A percentile compares a stretch with the other conserved stretches of the same genome.
Conservation (phyloP, 1,140 invertebrate genomes). For the Lycorma delicatula region DNA sequence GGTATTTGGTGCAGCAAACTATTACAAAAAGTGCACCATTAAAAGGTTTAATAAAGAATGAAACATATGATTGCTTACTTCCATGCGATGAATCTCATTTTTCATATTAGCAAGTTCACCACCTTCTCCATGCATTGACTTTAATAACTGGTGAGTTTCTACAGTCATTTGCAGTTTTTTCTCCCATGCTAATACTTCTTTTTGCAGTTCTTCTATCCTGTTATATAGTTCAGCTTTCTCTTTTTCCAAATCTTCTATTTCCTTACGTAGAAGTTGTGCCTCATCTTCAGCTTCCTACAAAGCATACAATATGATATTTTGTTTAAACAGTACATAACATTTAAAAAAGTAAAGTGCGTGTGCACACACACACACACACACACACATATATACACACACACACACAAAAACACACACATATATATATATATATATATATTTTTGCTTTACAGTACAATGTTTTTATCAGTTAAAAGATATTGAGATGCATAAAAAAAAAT, state of each 20-base stretch:
- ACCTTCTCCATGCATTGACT: conserved; percentile 50
- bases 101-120: conserved; percentile 66
- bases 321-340: no score
- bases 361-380: no score
- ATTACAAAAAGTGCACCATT: neutral
- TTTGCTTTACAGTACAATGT: no score
- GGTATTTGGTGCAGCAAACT: neutral
- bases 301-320: neutral
- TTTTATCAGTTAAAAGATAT: no score
- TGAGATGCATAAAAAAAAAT: no score
- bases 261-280: conserved; percentile 43
- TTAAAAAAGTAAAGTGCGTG: no score
- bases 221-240: conserved; percentile 53
- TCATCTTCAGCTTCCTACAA: conserved; percentile 22
- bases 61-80: conserved; percentile 43
- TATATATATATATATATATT: no score
- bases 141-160: conserved; percentile 56
- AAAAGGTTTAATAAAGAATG: no score
- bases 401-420: no score
- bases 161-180: conserved; percentile 62
- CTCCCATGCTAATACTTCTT: conserved; percentile 66
- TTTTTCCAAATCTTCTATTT: conserved; percentile 53
- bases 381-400: no score
- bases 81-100: conserved; percentile 74
- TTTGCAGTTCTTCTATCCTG: conserved; percentile 50